Evolutionary conservation across 1,140 invertebrate species (phyloP).

Genomic region (Andricus grossulariae): DNA sequence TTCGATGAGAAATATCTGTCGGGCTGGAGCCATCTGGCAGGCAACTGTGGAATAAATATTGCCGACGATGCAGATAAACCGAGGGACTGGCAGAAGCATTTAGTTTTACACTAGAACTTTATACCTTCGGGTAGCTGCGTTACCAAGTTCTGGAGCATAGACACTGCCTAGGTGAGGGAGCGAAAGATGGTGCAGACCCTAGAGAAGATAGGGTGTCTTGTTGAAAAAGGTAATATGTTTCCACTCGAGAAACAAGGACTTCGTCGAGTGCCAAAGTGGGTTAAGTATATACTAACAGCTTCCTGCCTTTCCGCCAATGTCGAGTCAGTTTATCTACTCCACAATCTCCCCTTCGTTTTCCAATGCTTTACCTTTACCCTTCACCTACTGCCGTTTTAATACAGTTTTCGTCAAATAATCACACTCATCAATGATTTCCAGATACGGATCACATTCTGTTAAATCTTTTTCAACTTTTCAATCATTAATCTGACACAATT

Average conservation of each 20-base stretch:
- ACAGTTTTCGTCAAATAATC: too few species aligned
- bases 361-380: too few species aligned
- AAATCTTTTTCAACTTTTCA: too few species aligned
- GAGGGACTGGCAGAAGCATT: constrained; percentile 27
- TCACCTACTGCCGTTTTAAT: too few species aligned
- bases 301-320: constrained; percentile 28
- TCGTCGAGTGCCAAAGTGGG: constrained; percentile 44
- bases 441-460: too few species aligned
- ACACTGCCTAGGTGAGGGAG: neutral
- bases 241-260: constrained; percentile 43
- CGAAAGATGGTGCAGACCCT: neutral
- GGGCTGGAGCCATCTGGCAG: constrained; percentile 14
- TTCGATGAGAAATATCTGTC: neutral
- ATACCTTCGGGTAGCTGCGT: constrained; percentile 40
- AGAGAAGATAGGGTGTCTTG: constrained; percentile 18
- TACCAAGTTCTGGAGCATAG: constrained; percentile 31
- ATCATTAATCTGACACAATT: too few species aligned
- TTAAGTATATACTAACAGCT: constrained; percentile 58
- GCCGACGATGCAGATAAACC: constrained; percentile 32
- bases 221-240: constrained; percentile 49
- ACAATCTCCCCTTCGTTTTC: neutral
- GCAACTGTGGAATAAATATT: neutral
- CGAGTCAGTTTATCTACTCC: neutral
- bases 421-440: too few species aligned
- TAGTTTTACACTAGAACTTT: constrained; percentile 24